Evolutionary conservation across 2,797 vertebrate genomes (phyloP), one percentile per base, ranked within the genome.

Genomic region (Linurgus olivaceus): DNA sequence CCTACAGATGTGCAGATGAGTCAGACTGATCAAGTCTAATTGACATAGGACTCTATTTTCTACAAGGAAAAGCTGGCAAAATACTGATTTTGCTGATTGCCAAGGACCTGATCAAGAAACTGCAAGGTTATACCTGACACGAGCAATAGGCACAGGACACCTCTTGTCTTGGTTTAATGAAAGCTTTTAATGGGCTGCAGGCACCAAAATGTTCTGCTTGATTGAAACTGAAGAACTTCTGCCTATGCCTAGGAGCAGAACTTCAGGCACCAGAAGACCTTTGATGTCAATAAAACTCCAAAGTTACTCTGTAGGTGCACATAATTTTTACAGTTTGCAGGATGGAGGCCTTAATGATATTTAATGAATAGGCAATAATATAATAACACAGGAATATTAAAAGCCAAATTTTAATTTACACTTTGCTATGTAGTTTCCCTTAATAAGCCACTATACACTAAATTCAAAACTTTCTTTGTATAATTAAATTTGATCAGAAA

Each of bases 41-140:
- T 0, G 1, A 38, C 18, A 26, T 3, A 26, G 29, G 13, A 38
- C 18, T 42, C 17, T 73, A 10, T 50, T 54, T 15, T 70, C 24
- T 54, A 1, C 13, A 15, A 54, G 11, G 7, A 82, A 52, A 88
- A 65, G 11, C 2, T 62, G 28, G 33, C 20, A 87, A 73, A 73
- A 66, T 44, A 21, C 2, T 29, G 16, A 54, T 42, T 51, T 37
- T 65, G 9, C 9, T 73, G 50, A 45, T 58, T 73, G 7, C 5
- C 3, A 14, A 55, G 35, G 52, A 37, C 1, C 1, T 50, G 11
- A 62, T 26, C 9, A 77, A 75, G 51, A 65, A 92, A 58, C 5
- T n/a, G 13, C 13, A n/a, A 66, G 17, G 26, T 57, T 86, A 23
- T 29, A 50, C 3, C 21, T 73, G 29, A 50, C 14, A 31, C 19